These are phyloP conservation scores for Clusia tigrina DNA, from an alignment of 2,888 invertebrate genomes.

Conservation along the genomic window DNA sequence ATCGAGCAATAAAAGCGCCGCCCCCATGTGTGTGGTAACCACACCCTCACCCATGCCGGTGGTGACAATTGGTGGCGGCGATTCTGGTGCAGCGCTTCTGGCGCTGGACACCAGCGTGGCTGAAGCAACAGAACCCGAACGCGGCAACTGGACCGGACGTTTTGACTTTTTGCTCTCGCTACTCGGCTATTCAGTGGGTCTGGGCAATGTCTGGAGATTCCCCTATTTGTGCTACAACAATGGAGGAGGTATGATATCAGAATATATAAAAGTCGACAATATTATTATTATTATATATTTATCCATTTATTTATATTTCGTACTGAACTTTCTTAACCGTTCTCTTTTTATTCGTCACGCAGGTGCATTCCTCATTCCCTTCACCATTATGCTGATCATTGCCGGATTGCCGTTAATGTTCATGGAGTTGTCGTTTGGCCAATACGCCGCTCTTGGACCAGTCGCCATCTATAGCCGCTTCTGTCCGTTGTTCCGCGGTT, in stretches of 20 bases:
- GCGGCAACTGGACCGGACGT: slow-evolving; percentile 78
- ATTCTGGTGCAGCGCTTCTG: slow-evolving; percentile 57
- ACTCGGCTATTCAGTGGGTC: slow-evolving; percentile 76
- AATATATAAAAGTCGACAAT: background rate
- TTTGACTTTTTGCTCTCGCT: slow-evolving; percentile 78
- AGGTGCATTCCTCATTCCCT: slow-evolving; percentile 86
- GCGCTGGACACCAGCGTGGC: slow-evolving; percentile 45
- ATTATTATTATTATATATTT: background rate
- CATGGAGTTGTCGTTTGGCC: slow-evolving; percentile 85
- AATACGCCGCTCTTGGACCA: slow-evolving; percentile 80
- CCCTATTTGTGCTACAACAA: slow-evolving; percentile 80
- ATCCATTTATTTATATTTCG: background rate
- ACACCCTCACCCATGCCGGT: slow-evolving; percentile 41
- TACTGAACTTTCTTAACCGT: background rate
- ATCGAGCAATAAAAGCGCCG: slow-evolving; percentile 29
- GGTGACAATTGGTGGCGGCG: slow-evolving; percentile 54
- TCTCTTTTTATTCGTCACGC: slow-evolving; percentile 46
- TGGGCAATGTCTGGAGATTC: slow-evolving; percentile 80
- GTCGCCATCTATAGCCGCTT: slow-evolving; percentile 83
- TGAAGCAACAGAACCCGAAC: slow-evolving; percentile 65
- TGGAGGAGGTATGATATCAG: slow-evolving; percentile 74
- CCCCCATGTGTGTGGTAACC: slow-evolving; percentile 31
- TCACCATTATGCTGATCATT: slow-evolving; percentile 80
- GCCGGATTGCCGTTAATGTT: slow-evolving; percentile 84
- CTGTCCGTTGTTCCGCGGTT: slow-evolving; percentile 74